Conservation (phyloP, 2,113 vertebrate species). For the Tachysurus fulvidraco region DNA sequence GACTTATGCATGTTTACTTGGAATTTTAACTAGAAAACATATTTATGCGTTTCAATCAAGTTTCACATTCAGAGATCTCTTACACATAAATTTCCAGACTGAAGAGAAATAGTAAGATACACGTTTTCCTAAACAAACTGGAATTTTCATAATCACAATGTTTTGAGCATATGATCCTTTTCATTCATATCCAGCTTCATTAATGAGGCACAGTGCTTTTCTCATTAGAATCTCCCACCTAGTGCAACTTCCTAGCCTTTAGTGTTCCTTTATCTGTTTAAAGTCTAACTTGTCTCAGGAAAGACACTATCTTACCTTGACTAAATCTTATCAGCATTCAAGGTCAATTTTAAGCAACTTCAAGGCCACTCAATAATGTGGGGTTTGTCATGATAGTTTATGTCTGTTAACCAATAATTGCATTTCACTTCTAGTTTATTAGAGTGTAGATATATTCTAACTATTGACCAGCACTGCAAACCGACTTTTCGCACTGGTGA, state of each 20-base stretch:
- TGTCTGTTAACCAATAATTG: neutral
- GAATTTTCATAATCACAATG: too few relatives aligned
- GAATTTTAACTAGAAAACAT: too few relatives aligned
- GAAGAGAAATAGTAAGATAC: too few relatives aligned
- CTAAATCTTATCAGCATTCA: slow-evolving; percentile 25
- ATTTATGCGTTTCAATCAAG: too few relatives aligned
- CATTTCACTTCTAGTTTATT: neutral
- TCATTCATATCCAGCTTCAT: neutral
- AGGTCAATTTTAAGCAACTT: slow-evolving; percentile 8
- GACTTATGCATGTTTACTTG: too few relatives aligned
- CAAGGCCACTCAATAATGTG: neutral
- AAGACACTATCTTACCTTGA: slow-evolving; percentile 11
- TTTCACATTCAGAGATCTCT: too few relatives aligned
- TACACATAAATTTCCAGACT: too few relatives aligned
- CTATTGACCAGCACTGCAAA: neutral
- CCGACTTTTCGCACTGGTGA: neutral
- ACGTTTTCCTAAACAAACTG: too few relatives aligned
- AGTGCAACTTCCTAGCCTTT: neutral
- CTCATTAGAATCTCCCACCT: neutral
- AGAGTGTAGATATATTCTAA: neutral
- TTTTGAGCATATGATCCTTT: too few relatives aligned
- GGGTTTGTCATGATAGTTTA: neutral
- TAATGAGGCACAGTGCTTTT: neutral
- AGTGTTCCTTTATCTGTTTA: neutral
- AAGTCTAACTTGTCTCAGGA: neutral